These are phyloP conservation scores for Itoplectis maculator DNA, from an alignment of 2,888 invertebrate species.

Conservation along the genomic window DNA sequence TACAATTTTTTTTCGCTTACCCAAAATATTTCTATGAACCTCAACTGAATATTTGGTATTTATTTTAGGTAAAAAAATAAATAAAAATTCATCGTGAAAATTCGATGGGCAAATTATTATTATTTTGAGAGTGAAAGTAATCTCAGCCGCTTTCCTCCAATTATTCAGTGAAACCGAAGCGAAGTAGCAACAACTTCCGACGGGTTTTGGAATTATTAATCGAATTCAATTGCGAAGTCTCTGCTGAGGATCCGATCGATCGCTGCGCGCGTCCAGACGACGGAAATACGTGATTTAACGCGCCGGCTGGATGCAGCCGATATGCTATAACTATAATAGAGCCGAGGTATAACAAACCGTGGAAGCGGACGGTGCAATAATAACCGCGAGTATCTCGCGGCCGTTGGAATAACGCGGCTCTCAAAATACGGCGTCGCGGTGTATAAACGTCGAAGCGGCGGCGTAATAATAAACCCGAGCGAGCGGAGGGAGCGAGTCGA, in stretches of 20 bases:
- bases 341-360: not conserved
- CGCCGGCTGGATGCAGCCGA: not conserved
- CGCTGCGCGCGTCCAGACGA: not conserved
- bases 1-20: no score
- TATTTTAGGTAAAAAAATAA: no score
- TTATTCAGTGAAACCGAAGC: slow-evolving; percentile 35
- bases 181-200: slow-evolving; percentile 26
- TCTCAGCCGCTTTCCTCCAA: no score
- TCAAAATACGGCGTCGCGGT: slow-evolving; percentile 58
- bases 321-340: no score
- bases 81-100: no score
- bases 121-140: no score
- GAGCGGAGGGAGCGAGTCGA: slow-evolving; percentile 37
- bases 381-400: slow-evolving; percentile 28
- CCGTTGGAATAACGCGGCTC: slow-evolving; percentile 28
- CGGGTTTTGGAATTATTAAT: slow-evolving; percentile 24
- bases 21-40: no score
- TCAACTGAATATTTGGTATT: no score
- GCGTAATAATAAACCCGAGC: slow-evolving; percentile 58
- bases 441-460: slow-evolving; percentile 44
- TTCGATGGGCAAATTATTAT: no score
- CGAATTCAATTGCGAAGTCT: slow-evolving; percentile 35
- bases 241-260: not conserved
- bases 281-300: slow-evolving; percentile 2
- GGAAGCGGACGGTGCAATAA: slow-evolving; percentile 20